A percentile compares a stretch with the other conserved stretches of the same genome.
phyloP scores from a whole-genome alignment of 2,797 vertebrate genomes.

The Jordanella pulchra region DNA sequence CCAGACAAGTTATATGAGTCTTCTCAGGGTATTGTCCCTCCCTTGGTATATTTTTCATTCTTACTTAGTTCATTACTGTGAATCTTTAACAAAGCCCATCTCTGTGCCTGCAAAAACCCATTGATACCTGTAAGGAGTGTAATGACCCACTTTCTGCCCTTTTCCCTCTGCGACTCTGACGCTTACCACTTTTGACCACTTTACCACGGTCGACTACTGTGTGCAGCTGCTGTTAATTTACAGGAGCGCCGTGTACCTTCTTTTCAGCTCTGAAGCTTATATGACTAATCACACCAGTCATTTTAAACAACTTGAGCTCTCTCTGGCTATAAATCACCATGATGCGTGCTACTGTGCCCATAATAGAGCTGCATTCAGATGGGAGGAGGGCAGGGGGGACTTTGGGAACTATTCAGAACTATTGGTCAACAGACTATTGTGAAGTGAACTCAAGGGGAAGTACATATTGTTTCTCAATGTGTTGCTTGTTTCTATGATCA shows the following conservation, averaged over 20 bases:
- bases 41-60: constrained; percentile 58
- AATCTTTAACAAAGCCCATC: constrained; percentile 51
- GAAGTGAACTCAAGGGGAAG: constrained; percentile 60
- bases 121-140: constrained; percentile 69
- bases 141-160: constrained; percentile 80
- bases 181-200: constrained; percentile 81
- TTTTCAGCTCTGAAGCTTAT: constrained; percentile 75
- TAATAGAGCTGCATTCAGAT: constrained; percentile 77
- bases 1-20: constrained; percentile 60
- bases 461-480: constrained; percentile 64
- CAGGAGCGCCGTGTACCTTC: constrained; percentile 58
- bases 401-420: constrained; percentile 71
- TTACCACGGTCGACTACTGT: constrained; percentile 71
- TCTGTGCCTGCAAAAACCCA: constrained; percentile 49
- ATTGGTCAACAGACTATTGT: constrained; percentile 74
- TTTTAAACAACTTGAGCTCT: constrained; percentile 83
- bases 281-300: constrained; percentile 85
- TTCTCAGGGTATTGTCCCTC: constrained; percentile 49
- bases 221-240: constrained; percentile 82
- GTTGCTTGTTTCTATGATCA: constrained; percentile 70
- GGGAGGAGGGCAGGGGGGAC: constrained; percentile 59
- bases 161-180: constrained; percentile 68
- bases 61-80: constrained; percentile 60
- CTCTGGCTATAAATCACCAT: constrained; percentile 83
- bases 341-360: constrained; percentile 77